A percentile compares a stretch with the other conserved stretches of the same genome.
These are phyloP conservation scores for Stictocephala bisonia DNA, from an alignment of 2,888 invertebrate genomes.

Conservation along the genomic window DNA sequence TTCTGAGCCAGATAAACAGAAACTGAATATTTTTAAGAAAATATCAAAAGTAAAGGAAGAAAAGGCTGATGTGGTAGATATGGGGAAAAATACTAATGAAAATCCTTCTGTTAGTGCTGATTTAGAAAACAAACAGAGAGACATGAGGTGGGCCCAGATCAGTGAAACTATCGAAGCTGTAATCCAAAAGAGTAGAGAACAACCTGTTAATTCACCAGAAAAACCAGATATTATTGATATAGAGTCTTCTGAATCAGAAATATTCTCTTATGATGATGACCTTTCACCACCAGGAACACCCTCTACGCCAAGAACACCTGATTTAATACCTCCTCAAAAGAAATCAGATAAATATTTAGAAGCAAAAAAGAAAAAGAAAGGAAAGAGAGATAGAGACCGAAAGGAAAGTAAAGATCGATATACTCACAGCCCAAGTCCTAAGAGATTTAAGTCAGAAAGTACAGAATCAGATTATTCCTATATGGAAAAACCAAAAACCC, in stretches of 20 bases:
- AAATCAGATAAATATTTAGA: slow-evolving; percentile 61
- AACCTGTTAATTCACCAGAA: neutral
- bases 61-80: slow-evolving; percentile 66
- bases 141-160: slow-evolving; percentile 55
- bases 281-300: slow-evolving; percentile 69
- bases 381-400: slow-evolving; percentile 67
- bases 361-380: slow-evolving; percentile 70
- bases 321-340: slow-evolving; percentile 69
- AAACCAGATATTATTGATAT: slow-evolving; percentile 33
- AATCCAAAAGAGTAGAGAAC: slow-evolving; percentile 54
- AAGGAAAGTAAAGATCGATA: slow-evolving; percentile 64
- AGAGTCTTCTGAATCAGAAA: slow-evolving; percentile 45
- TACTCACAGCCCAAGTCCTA: slow-evolving; percentile 58
- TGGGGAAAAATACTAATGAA: slow-evolving; percentile 46
- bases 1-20: slow-evolving; percentile 85
- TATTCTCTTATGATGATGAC: slow-evolving; percentile 63
- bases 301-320: slow-evolving; percentile 70
- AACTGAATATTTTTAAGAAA: slow-evolving; percentile 88
- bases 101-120: neutral
- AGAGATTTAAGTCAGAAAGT: slow-evolving; percentile 46
- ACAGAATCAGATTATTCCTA: slow-evolving; percentile 71
- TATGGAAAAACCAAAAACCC: slow-evolving; percentile 70
- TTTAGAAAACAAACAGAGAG: slow-evolving; percentile 37
- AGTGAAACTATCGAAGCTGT: slow-evolving; percentile 59
- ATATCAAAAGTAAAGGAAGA: slow-evolving; percentile 78